phyloP scores from a whole-genome alignment of 2,888 invertebrate species.

The Ceramica pisi region DNA sequence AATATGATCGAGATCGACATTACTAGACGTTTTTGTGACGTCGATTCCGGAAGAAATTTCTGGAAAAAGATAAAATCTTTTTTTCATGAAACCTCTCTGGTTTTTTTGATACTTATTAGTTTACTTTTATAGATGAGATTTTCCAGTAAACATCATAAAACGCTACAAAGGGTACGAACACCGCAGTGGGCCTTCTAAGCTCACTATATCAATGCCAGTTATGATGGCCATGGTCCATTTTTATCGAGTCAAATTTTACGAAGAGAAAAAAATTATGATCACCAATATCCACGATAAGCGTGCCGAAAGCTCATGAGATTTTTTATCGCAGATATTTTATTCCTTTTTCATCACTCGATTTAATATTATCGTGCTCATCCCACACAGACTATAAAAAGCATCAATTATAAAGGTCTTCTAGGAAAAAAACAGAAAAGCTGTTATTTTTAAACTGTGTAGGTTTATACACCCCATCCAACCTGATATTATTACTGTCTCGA shows the following conservation, averaged over 20 bases:
- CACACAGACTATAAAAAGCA: conserved; percentile 17
- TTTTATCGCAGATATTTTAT: conserved; percentile 12
- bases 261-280: conserved; percentile 27
- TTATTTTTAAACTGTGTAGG: conserved; percentile 44
- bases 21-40: conserved; percentile 48
- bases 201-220: conserved; percentile 8
- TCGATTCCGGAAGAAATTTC: conserved; percentile 24
- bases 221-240: conserved; percentile 6
- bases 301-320: background rate
- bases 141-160: background rate
- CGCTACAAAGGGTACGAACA: background rate
- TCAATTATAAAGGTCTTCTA: conserved; percentile 22
- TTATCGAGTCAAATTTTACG: conserved; percentile 19
- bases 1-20: conserved; percentile 51
- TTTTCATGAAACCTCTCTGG: background rate
- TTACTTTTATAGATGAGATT: background rate
- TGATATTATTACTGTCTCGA: conserved; percentile 24
- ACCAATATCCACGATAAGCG: conserved; percentile 1
- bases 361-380: conserved; percentile 11
- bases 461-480: conserved; percentile 4
- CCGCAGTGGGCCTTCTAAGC: background rate
- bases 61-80: conserved; percentile 19
- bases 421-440: conserved; percentile 1
- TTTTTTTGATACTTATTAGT: background rate
- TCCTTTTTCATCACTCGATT: background rate